phyloP scores from a whole-genome alignment of 2,113 vertebrate species.

The Accipiter cooperii region DNA sequence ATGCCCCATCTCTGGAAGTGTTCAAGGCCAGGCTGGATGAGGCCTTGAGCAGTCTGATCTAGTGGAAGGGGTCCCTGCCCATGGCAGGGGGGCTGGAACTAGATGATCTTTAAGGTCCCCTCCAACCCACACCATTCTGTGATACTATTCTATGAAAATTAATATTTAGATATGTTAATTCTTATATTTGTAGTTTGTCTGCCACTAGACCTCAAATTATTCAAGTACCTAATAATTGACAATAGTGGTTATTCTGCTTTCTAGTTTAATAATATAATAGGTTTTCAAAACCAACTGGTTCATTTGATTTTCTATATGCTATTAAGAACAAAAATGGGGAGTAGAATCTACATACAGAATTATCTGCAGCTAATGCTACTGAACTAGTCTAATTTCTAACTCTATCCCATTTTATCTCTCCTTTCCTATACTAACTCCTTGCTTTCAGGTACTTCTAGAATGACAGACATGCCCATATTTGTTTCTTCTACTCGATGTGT shows the following conservation, averaged over 20 bases:
- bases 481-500: not conserved
- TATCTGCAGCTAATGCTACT: not conserved
- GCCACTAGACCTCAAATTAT: not conserved
- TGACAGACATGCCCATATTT: not conserved
- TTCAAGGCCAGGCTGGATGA: too few species aligned
- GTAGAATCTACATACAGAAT: not conserved
- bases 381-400: not conserved
- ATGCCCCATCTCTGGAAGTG: too few species aligned
- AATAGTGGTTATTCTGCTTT: not conserved
- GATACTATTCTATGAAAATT: not conserved
- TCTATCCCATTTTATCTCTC: not conserved
- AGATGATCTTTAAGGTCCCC: too few species aligned
- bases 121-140: too few species aligned
- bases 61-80: too few species aligned
- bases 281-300: not conserved
- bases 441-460: not conserved
- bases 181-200: not conserved
- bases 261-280: not conserved
- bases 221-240: not conserved
- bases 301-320: not conserved
- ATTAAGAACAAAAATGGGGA: not conserved
- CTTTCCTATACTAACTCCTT: not conserved
- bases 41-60: too few species aligned
- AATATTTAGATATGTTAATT: not conserved
- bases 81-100: too few species aligned